Conservation (phyloP, 2,113 vertebrate species). For the Butastur rufipennis region DNA sequence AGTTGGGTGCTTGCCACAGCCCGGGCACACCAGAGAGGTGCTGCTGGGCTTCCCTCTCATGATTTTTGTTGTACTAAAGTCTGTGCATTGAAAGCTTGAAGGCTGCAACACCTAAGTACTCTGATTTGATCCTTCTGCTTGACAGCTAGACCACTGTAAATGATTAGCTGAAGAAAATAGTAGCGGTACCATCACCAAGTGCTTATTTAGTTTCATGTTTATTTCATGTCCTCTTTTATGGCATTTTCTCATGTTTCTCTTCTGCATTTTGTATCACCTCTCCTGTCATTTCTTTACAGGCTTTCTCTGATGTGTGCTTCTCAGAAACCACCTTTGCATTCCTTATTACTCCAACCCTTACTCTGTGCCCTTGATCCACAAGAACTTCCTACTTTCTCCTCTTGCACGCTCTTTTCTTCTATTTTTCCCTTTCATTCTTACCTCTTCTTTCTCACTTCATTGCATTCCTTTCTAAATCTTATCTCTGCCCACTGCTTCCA, state of each 20-base stretch:
- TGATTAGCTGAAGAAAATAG: not conserved
- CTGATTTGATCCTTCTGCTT: not conserved
- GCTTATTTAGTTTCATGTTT: not conserved
- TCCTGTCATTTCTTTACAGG: not conserved
- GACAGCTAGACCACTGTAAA: not conserved
- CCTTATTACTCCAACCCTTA: not conserved
- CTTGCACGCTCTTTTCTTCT: fast-evolving
- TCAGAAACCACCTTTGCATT: not conserved
- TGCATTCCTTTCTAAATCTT: not conserved
- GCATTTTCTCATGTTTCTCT: not conserved
- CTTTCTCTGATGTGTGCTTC: not conserved
- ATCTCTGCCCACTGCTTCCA: not conserved
- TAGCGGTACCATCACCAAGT: not conserved
- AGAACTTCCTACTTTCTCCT: not conserved
- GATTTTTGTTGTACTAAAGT: not conserved
- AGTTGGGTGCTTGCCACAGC: not conserved
- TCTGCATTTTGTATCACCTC: not conserved
- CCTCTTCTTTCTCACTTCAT: not conserved
- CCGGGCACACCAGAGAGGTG: not conserved
- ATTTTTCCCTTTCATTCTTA: not conserved
- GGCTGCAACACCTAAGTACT: not conserved
- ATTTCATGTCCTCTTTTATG: not conserved
- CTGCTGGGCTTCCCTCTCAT: fast-evolving
- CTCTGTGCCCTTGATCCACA: not conserved
- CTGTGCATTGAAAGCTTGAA: not conserved